A percentile compares a stretch with the other conserved stretches of the same genome.
These are phyloP conservation scores for Hoplodrina ambigua DNA, from an alignment of 2,888 invertebrate genomes.

Conservation along the genomic window DNA sequence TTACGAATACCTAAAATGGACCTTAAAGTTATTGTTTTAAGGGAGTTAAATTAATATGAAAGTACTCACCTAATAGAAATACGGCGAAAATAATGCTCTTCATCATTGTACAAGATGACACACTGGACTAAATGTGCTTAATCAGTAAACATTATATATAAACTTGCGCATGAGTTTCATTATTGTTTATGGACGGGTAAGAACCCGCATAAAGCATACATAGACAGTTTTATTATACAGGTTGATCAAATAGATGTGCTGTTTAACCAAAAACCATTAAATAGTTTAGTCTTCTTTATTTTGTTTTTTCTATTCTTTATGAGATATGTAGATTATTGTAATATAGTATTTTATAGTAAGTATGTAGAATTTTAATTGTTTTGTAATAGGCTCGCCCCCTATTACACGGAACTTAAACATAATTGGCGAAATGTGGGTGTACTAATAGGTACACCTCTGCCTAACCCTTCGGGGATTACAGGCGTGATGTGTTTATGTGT, in stretches of 20 bases:
- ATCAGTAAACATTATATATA: constrained; percentile 19
- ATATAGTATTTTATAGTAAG: no score
- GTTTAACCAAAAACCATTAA: no score
- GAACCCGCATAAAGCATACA: constrained; percentile 18
- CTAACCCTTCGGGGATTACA: no score
- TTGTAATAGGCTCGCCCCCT: no score
- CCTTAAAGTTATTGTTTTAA: background rate
- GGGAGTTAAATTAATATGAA: background rate
- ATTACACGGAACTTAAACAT: no score
- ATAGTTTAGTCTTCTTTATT: no score
- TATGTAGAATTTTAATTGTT: no score
- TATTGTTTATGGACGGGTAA: constrained; percentile 45
- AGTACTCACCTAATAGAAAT: constrained; percentile 38
- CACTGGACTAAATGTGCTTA: constrained; percentile 10
- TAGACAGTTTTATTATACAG: constrained; percentile 41
- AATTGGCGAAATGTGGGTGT: no score
- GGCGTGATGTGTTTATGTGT: no score
- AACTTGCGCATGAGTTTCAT: constrained; percentile 1
- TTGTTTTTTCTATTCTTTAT: no score
- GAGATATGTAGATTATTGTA: no score
- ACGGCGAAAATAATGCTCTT: constrained; percentile 9
- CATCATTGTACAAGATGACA: constrained; percentile 16
- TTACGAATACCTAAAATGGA: background rate
- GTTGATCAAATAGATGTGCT: background rate
- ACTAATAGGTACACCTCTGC: no score